These are phyloP conservation scores for Drosophila murphyi DNA, from an alignment of 1,140 invertebrate genomes.

Conservation along the genomic window DNA sequence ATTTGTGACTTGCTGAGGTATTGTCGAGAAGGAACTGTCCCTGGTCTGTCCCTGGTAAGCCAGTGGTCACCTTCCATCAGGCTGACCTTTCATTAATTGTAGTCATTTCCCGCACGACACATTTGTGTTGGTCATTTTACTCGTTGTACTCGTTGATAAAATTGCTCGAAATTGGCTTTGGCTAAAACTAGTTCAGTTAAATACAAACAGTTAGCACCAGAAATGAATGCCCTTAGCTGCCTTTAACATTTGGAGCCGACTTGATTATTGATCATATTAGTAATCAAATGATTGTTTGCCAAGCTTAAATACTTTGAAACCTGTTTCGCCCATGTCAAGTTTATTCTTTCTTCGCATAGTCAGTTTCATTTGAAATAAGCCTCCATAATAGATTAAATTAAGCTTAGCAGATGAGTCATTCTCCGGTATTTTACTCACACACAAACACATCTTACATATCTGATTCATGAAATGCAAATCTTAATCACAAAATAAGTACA, in stretches of 20 bases:
- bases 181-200: slow-evolving; percentile 2
- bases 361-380: slow-evolving; percentile 1
- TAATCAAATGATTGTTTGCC: too few species aligned
- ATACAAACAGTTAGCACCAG: slow-evolving; percentile 15
- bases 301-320: neutral
- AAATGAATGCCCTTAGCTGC: slow-evolving; percentile 7
- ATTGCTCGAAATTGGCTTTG: slow-evolving; percentile 10
- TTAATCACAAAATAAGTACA: neutral
- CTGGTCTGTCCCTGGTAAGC: neutral
- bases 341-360: neutral
- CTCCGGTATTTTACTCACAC: neutral
- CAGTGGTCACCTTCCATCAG: slow-evolving; percentile 3
- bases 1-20: slow-evolving; percentile 5
- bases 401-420: slow-evolving; percentile 3
- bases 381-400: neutral
- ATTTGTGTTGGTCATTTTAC: neutral
- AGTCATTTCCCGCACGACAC: slow-evolving; percentile 37
- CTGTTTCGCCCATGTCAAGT: neutral
- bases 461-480: neutral
- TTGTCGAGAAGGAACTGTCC: neutral
- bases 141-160: slow-evolving; percentile 2
- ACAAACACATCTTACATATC: neutral
- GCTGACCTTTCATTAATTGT: slow-evolving; percentile 51
- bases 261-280: too few species aligned
- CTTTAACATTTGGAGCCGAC: too few species aligned